Evolutionary conservation across 2,113 vertebrate species (phyloP).

Genomic region (Ageneiosus marmoratus): DNA sequence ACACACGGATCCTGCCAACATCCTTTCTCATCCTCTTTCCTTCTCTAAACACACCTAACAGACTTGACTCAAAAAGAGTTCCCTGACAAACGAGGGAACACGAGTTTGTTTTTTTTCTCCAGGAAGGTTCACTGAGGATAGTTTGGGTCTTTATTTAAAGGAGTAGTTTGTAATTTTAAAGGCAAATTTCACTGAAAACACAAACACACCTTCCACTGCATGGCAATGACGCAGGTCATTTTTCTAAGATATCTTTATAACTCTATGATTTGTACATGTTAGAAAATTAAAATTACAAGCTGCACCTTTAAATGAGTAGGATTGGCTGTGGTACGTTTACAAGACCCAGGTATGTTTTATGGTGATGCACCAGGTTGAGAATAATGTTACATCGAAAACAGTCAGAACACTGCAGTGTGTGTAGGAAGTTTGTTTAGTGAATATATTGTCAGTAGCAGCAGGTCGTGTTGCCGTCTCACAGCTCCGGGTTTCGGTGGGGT

Average conservation of each 20-base stretch:
- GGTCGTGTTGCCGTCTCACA: not conserved
- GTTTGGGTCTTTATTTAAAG: conserved; percentile 30
- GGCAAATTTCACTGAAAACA: not conserved
- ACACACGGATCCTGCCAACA: not conserved
- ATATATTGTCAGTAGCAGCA: conserved; percentile 18
- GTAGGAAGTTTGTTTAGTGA: conserved; percentile 11
- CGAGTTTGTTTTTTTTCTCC: conserved; percentile 5
- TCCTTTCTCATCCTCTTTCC: not conserved
- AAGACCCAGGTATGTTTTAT: conserved; percentile 35
- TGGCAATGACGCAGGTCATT: not conserved
- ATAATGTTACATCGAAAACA: conserved; percentile 21
- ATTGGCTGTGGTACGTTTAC: conserved; percentile 18
- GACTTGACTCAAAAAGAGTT: not conserved
- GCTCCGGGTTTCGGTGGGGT: not conserved
- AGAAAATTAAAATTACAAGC: not conserved
- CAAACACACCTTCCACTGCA: not conserved
- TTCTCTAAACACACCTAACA: not conserved
- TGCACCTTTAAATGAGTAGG: not conserved
- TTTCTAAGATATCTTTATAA: not conserved
- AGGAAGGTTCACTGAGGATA: not conserved
- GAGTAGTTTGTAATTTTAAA: conserved; percentile 17
- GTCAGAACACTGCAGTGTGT: conserved; percentile 7
- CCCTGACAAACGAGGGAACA: not conserved
- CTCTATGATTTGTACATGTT: not conserved
- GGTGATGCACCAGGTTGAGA: conserved; percentile 24